Base-by-base conservation (phyloP, 2,113 vertebrate genomes). In the Psittacara wagleri region DNA sequence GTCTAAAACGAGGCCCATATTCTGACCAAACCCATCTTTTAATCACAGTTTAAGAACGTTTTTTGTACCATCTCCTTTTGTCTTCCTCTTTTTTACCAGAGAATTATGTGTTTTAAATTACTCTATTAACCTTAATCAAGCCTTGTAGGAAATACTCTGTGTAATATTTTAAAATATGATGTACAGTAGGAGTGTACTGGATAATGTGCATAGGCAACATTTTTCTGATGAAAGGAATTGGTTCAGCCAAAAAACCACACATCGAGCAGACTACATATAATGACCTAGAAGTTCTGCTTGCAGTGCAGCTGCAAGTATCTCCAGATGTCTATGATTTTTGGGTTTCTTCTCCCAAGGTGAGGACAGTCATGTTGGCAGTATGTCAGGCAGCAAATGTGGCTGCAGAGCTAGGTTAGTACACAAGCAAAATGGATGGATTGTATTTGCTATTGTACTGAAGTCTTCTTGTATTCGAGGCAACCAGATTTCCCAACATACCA, bases 221-320 rank as follows among this genome's bases (percentile, higher is more conserved):
- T 48, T 83, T 57, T 86, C 76, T 25, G 67, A 4, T 76, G 5
- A 10, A 73, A 68, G 7, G 22, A 68, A 52, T 35, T 17, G 6
- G 3, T 57, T 84, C 8, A 19, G 10, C 69, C n/a, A 19, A 52
- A 19, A 52, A 92, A 84, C 9, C 48, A 61, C 41, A 28, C 6
- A 7, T 59, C 39, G 52, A 54, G n/a, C n/a, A 52, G 11, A 16
- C 24, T 44, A 5, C 0, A 0, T 28, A 22, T 6, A 48, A 13
- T 33, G 24, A 74, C 24, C 10, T 31, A 27, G 22, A 88, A 44
- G 29, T 72, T 46, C 46, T 22, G 3, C 46, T 80, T 44, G 20
- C 31, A 8, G 0, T 5, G 9, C 9, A 6, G 6, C 73, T 75
- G 63, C 24, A 51, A 3, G 17, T 29, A 11, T 48, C 68, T 17